A percentile compares a stretch with the other conserved stretches of the same genome.
phyloP scores from a whole-genome alignment of 2,888 invertebrate genomes.

The Papilio demoleus region DNA sequence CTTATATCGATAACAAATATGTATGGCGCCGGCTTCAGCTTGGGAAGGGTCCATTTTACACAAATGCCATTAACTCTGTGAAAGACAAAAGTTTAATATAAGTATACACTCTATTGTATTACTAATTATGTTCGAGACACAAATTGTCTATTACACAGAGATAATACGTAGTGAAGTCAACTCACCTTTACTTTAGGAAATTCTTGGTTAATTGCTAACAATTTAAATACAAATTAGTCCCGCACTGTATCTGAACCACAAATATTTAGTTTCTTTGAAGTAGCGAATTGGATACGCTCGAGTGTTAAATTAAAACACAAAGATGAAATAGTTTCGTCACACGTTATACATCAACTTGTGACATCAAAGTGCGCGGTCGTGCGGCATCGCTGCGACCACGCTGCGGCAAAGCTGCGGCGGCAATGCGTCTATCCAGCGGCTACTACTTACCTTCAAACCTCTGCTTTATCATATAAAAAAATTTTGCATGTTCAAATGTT shows the following conservation, averaged over 20 bases:
- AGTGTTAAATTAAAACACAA: conserved; percentile 23
- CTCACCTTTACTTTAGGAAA: not conserved
- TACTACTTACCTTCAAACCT: not conserved
- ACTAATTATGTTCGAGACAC: too few species aligned
- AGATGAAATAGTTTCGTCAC: conserved; percentile 22
- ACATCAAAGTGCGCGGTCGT: conserved; percentile 2
- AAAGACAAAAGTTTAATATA: too few species aligned
- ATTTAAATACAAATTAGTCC: not conserved
- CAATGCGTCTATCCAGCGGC: not conserved
- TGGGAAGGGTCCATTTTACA: too few species aligned
- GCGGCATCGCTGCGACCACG: not conserved
- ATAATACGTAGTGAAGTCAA: not conserved
- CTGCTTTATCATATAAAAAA: not conserved
- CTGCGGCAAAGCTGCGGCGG: not conserved
- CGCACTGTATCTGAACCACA: conserved; percentile 3
- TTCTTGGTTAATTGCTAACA: conserved; percentile 10
- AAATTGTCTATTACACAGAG: too few species aligned
- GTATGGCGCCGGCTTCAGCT: too few species aligned
- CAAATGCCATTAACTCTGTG: too few species aligned
- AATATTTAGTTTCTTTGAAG: conserved; percentile 3
- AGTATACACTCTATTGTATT: too few species aligned
- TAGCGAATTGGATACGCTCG: conserved; percentile 7
- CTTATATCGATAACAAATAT: too few species aligned
- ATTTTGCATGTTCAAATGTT: too few species aligned
- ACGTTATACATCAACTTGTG: not conserved